Conservation (phyloP, 1,140 invertebrate species). For the Calephelis virginiensis region DNA sequence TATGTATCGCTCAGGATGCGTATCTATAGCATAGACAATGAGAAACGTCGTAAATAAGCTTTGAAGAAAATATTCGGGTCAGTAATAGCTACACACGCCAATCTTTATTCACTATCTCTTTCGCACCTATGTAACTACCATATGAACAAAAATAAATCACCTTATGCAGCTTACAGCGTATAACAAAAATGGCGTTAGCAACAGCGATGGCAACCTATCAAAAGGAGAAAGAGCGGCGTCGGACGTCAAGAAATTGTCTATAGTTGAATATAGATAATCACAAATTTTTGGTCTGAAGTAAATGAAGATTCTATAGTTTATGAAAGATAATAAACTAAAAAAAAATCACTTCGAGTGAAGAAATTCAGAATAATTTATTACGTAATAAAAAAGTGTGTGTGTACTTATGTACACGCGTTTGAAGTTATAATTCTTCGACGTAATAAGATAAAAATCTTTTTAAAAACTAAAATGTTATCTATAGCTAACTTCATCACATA, state of each 20-base stretch:
- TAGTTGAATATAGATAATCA: slow-evolving; percentile 55
- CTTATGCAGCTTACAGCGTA: slow-evolving; percentile 71
- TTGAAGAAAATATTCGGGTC: slow-evolving; percentile 76
- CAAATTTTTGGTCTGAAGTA: slow-evolving; percentile 18
- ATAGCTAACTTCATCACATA: no score
- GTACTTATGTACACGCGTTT: no score
- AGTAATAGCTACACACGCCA: slow-evolving; percentile 63
- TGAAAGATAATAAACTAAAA: no score
- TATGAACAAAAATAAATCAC: slow-evolving; percentile 72
- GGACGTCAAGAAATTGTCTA: slow-evolving; percentile 71
- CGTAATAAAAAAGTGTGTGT: no score
- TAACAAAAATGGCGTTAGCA: slow-evolving; percentile 78
- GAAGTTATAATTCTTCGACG: no score
- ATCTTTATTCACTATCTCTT: slow-evolving; percentile 53
- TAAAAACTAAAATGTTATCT: no score
- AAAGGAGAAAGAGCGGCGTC: slow-evolving; percentile 69
- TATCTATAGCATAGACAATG: slow-evolving; percentile 77
- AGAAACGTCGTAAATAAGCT: slow-evolving; percentile 79
- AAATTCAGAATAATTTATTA: no score
- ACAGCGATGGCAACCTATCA: slow-evolving; percentile 68
- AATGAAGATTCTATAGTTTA: no score
- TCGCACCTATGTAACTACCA: slow-evolving; percentile 46
- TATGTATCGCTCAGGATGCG: slow-evolving; percentile 76
- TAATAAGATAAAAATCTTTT: no score
- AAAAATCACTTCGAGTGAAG: no score